phyloP scores from a whole-genome alignment of 1,140 invertebrate genomes.

The Piezodorus guildinii region DNA sequence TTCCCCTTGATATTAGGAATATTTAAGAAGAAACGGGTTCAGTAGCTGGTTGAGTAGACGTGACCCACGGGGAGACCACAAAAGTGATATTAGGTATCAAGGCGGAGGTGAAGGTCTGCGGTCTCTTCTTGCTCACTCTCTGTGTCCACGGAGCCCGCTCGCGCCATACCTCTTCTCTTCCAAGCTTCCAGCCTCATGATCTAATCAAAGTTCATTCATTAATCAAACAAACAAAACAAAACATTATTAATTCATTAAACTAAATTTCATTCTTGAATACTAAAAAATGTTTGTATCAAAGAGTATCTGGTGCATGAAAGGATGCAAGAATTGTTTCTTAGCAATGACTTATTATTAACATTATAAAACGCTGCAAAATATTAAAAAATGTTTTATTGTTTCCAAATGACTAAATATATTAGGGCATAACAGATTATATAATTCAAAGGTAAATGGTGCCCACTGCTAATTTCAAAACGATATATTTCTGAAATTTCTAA shows the following conservation, averaged over 20 bases:
- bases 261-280: neutral
- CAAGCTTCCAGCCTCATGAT: constrained; percentile 52
- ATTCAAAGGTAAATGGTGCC: no score
- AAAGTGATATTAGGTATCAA: constrained; percentile 16
- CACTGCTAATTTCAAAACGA: no score
- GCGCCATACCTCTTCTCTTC: constrained; percentile 38
- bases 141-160: constrained; percentile 38
- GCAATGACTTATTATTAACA: no score
- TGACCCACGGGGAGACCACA: neutral
- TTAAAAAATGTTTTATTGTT: no score
- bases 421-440: no score
- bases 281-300: neutral
- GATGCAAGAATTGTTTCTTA: neutral
- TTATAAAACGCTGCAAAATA: no score
- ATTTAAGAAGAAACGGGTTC: no score
- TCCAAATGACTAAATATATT: no score
- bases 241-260: neutral
- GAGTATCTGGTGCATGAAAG: neutral
- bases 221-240: neutral
- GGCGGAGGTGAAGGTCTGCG: constrained; percentile 24
- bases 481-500: no score
- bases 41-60: neutral
- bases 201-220: constrained; percentile 30
- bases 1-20: neutral
- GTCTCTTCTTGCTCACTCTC: constrained; percentile 42